These are phyloP conservation scores for Tetanocera ferruginea DNA, from an alignment of 2,888 invertebrate genomes.

Conservation along the genomic window DNA sequence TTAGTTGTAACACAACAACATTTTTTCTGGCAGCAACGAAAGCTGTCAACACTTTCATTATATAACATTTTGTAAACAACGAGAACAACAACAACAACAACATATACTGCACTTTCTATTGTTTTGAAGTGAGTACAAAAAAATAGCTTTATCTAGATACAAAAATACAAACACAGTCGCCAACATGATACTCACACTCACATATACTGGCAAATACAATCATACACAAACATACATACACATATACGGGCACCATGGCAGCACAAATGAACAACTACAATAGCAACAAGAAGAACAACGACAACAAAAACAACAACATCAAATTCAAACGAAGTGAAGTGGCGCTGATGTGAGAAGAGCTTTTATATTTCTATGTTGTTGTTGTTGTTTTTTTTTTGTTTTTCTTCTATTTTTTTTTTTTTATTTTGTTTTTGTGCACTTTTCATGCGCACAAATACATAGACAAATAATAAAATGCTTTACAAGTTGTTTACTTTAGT, in stretches of 20 bases:
- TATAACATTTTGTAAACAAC: not conserved
- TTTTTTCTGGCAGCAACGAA: not conserved
- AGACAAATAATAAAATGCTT: conserved; percentile 46
- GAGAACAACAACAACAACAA: conserved; percentile 10
- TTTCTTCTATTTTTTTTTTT: not conserved
- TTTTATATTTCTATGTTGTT: not conserved
- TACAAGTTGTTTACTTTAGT: conserved; percentile 48
- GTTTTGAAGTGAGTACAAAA: not conserved
- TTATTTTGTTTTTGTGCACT: not conserved
- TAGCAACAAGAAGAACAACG: not conserved
- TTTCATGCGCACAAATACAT: conserved; percentile 8
- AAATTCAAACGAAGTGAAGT: conserved; percentile 24
- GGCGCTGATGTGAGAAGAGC: conserved; percentile 22
- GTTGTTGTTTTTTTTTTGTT: not conserved
- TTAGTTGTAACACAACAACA: not conserved
- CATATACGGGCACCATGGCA: not conserved
- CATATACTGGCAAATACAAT: not conserved
- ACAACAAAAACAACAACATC: conserved; percentile 22
- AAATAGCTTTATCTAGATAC: not conserved
- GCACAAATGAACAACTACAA: not conserved
- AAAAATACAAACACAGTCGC: not conserved
- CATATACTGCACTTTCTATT: conserved; percentile 14
- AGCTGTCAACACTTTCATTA: conserved; percentile 12
- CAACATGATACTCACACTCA: not conserved
- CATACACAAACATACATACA: not conserved